These are phyloP conservation scores for Eurypyga helias DNA, from an alignment of 2,113 vertebrate species.

Conservation along the genomic window DNA sequence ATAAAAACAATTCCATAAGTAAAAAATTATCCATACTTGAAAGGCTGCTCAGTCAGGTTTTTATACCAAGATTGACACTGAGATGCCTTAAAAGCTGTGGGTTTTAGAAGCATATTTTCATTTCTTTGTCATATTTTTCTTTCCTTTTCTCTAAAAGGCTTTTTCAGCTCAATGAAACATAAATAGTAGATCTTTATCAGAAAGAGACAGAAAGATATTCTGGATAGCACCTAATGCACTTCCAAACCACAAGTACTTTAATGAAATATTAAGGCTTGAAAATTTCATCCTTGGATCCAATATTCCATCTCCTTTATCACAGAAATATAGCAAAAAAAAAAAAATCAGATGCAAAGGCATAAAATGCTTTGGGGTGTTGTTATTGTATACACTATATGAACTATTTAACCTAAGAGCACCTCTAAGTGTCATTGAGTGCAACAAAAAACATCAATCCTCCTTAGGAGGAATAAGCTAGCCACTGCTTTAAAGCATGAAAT, in stretches of 20 bases:
- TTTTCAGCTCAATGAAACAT: constrained; percentile 4
- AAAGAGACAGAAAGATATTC: not conserved
- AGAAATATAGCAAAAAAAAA: not conserved
- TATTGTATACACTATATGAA: not conserved
- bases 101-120: not conserved
- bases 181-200: constrained; percentile 5
- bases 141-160: not conserved
- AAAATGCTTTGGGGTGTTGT: not conserved
- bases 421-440: not conserved
- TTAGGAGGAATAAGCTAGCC: not conserved
- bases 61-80: not conserved
- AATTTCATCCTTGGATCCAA: not conserved
- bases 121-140: constrained; percentile 32
- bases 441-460: not conserved
- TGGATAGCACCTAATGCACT: not conserved
- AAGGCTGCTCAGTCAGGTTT: not conserved
- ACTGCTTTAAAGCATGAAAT: not conserved
- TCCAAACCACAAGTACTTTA: not conserved
- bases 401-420: not conserved
- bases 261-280: not conserved
- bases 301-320: not conserved
- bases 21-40: not conserved
- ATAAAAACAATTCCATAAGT: constrained; percentile 24
- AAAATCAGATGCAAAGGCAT: not conserved
- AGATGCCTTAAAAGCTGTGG: not conserved